Percentiles rank a stretch among this genome's conserved stretches.
Conservation (phyloP, 2,113 vertebrate genomes). For the Regulus satrapa region DNA sequence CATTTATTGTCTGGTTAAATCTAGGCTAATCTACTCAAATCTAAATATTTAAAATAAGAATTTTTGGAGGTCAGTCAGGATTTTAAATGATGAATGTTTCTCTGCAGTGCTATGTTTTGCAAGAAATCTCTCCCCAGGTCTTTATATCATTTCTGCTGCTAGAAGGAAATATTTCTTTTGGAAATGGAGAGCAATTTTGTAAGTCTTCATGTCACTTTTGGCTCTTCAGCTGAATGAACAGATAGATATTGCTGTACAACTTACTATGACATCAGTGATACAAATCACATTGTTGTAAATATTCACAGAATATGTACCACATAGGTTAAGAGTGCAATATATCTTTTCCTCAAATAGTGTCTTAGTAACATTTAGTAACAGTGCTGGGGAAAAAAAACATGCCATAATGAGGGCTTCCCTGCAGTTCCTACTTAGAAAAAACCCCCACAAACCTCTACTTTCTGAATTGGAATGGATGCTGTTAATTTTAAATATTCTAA, state of each 20-base stretch:
- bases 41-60: not conserved
- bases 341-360: not conserved
- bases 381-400: not conserved
- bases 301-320: not conserved
- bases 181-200: not conserved
- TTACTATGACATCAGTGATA: not conserved
- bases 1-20: not conserved
- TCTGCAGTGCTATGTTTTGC: not conserved
- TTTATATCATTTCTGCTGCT: not conserved
- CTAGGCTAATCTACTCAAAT: not conserved
- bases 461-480: not conserved
- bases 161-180: not conserved
- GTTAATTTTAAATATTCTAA: not conserved
- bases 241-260: not conserved
- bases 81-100: not conserved
- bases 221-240: not conserved
- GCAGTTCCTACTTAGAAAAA: not conserved
- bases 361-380: not conserved
- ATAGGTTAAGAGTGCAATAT: not conserved
- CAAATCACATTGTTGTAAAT: not conserved
- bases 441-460: accelerated
- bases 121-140: not conserved
- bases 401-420: not conserved
- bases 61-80: not conserved
- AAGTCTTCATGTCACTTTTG: not conserved